Evolutionary conservation across 2,113 vertebrate genomes (phyloP), one percentile per base, ranked within the genome.

Genomic region (Cebus imitator): DNA sequence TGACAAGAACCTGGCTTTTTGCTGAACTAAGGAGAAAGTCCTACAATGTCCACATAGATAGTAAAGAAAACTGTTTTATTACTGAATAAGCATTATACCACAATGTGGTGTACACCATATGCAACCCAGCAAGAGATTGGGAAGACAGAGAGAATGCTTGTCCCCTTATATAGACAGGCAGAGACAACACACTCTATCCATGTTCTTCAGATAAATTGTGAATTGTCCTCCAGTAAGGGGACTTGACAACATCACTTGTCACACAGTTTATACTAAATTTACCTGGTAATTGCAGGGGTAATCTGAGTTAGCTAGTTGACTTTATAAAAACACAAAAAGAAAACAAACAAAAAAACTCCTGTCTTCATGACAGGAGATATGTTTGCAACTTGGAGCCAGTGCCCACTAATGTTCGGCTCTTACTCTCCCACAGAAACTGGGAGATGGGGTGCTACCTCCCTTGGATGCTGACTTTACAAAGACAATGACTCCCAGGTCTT

Each of bases 371-470:
- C 40, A 30, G 57, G 45, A 43, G 76, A 5, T n/a, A 18, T 72
- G 21, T 45, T 68, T 23, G 32, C 21, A 55, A 5, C 57, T 16
- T 5, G 16, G 55, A 21, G 8, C 57, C 37, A 45, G 32, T 18
- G 18, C 10, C 7, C 32, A 20, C 48, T 25, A 0, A 12, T 25
- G 70, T 10, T 30, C 13, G 13, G 48, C 21, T 57, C 32, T 16
- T 70, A 5, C 37, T 7, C 16, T 35, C 1, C 0, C 37, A 12
- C 0, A 1, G 32, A 57, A n/a, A 13, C n/a, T 40, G 57, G 83
- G 45, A 52, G 12, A 25, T 1, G 12, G 30, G 58, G 14, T 2
- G 2, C 21, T 4, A 3, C 45, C 55, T 61, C 25, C 58, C 43
- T 57, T 1, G 27, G 27, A 40, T 6, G 30, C 14, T 75, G 5